A percentile compares a stretch with the other conserved stretches of the same genome.
These are phyloP conservation scores for Oreotrochilus melanogaster DNA, from an alignment of 2,113 vertebrate genomes.

Conservation along the genomic window DNA sequence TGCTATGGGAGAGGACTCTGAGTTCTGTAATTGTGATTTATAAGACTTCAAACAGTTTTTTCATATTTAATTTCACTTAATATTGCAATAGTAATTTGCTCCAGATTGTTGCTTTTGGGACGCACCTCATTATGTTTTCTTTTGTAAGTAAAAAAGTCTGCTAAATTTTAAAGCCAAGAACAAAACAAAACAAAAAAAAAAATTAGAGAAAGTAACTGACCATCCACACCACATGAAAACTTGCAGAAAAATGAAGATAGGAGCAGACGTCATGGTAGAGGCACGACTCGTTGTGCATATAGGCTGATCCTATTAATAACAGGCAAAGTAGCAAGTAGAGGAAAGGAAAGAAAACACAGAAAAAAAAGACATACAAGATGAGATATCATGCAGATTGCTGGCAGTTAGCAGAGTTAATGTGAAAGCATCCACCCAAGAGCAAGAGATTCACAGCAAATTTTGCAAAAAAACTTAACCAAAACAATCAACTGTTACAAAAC, in stretches of 20 bases:
- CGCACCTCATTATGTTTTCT: neutral
- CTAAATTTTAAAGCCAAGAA: constrained; percentile 67
- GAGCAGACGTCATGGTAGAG: constrained; percentile 81
- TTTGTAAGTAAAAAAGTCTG: constrained; percentile 48
- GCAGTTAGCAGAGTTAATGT: constrained; percentile 80
- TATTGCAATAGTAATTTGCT: constrained; percentile 25
- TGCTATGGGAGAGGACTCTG: neutral
- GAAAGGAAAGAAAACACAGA: constrained; percentile 83
- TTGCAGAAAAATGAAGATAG: constrained; percentile 91
- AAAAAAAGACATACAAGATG: constrained; percentile 84
- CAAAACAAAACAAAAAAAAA: constrained; percentile 63
- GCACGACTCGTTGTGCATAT: constrained; percentile 89
- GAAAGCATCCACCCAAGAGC: constrained; percentile 77
- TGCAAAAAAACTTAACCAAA: constrained; percentile 74
- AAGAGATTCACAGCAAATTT: constrained; percentile 74
- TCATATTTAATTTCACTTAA: constrained; percentile 22
- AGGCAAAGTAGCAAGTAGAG: constrained; percentile 84
- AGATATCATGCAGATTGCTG: constrained; percentile 83
- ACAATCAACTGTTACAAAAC: constrained; percentile 62
- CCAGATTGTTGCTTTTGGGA: constrained; percentile 21
- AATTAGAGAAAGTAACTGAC: constrained; percentile 90
- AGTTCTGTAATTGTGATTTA: constrained; percentile 26
- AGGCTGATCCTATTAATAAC: constrained; percentile 90
- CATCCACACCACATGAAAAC: constrained; percentile 94
- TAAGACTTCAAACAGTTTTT: constrained; percentile 16